Evolutionary conservation across 2,888 invertebrate species (phyloP), one percentile per base, ranked within the genome.

Genomic region (Philhelius pedissequus): DNA sequence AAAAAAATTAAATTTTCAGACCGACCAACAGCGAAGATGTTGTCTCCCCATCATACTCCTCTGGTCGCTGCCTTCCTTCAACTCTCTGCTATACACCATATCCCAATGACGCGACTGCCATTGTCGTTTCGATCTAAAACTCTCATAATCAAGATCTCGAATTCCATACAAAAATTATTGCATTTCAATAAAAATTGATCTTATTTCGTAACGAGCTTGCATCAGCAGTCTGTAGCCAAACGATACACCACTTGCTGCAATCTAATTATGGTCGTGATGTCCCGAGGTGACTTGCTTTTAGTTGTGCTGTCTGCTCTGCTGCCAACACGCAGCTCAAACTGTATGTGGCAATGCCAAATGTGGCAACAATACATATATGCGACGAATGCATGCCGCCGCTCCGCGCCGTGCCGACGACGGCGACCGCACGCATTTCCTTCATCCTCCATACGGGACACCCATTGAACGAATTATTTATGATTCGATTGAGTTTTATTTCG

Each of bases 131-230:
- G 60, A 66, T 64, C 66, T 27, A 43, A 20, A 70, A 76, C 71
- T 8, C 50, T 84, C 75, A 84, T 84, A 80, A 80, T 68, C 75
- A 45, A 71, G 84, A 66, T 75, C 43, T 58, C 70, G 70, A 71
- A 48, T 70, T 70, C 84, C 71, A 76, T 84, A 76, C 75, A 84
- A 84, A 84, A 84, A 84, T 84, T 20, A 84, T 76, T 75, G 80
- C 75, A 84, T 84, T 84, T 84, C 75, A 84, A 84, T 84, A 84
- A 84, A 84, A 84, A 76, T 80, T 84, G 84, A 84, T 84, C 84
- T 84, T 76, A 76, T 84, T 84, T 76, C 71, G 71, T 70, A 79
- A 66, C 79, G 83, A 75, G 79, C 70, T 58, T 30, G 54, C 54
- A 56, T 20, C 56, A 35, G 35, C 20, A n/a, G 5, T 22, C 22